Evolutionary conservation across 2,888 invertebrate species (phyloP).

Genomic region (Pammene fasciana): DNA sequence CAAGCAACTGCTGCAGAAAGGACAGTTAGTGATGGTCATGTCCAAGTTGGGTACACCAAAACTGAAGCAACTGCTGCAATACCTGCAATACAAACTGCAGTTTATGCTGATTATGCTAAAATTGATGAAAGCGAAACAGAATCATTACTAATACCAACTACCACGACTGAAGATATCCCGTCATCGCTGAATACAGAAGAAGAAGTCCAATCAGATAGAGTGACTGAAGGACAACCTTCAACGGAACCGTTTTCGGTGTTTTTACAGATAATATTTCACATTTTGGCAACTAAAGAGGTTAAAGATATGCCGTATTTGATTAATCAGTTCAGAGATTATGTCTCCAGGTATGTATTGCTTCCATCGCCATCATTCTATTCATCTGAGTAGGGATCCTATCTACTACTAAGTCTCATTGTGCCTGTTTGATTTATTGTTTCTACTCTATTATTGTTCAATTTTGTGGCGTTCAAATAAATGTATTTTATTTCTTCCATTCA

Average conservation of each 20-base stretch:
- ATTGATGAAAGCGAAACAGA: not conserved
- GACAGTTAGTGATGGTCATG: not conserved
- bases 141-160: not conserved
- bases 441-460: too few relatives aligned
- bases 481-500: too few relatives aligned
- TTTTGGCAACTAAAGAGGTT: not conserved
- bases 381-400: too few relatives aligned
- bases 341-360: conserved; percentile 10
- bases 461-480: too few relatives aligned
- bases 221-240: not conserved
- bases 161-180: not conserved
- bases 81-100: not conserved
- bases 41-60: not conserved
- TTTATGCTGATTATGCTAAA: not conserved
- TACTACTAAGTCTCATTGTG: too few relatives aligned
- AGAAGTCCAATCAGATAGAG: not conserved
- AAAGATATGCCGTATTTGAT: not conserved
- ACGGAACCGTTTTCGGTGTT: conserved; percentile 5
- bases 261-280: not conserved
- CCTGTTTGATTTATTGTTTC: too few relatives aligned
- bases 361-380: too few relatives aligned
- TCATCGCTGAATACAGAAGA: not conserved
- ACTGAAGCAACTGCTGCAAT: too few relatives aligned
- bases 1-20: not conserved
- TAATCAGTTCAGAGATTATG: conserved; percentile 10